Evolutionary conservation across 2,113 vertebrate species (phyloP).

Genomic region (Carassius carassius): DNA sequence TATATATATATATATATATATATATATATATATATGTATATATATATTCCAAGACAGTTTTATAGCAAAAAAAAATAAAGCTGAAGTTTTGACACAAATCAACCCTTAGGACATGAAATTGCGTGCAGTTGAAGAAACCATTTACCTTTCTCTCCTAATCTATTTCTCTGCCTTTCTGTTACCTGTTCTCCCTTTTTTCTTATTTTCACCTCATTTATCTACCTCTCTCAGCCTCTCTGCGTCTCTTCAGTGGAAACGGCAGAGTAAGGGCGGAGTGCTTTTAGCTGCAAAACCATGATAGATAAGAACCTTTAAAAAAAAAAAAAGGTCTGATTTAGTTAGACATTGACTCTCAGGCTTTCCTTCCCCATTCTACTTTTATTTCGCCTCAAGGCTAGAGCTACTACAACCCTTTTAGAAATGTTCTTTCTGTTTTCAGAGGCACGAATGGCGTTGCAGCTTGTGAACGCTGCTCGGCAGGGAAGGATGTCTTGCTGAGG

Average conservation of each 20-base stretch:
- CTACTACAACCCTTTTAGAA: background rate
- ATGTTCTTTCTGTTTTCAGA: conserved; percentile 5
- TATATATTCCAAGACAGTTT: background rate
- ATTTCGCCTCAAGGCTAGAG: background rate
- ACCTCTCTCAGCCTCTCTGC: background rate
- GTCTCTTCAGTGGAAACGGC: conserved; percentile 6
- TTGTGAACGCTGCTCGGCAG: background rate
- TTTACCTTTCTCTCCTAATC: conserved; percentile 9
- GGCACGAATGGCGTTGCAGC: background rate
- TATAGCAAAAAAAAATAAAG: background rate
- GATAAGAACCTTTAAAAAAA: conserved; percentile 18
- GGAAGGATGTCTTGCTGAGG: conserved; percentile 18
- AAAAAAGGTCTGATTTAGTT: conserved; percentile 35
- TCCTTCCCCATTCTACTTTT: background rate
- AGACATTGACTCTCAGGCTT: conserved; percentile 3
- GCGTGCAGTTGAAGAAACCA: background rate
- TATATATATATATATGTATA: too few species aligned
- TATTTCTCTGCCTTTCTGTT: conserved; percentile 10
- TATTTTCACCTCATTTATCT: conserved; percentile 27
- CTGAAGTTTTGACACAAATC: background rate
- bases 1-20: too few species aligned
- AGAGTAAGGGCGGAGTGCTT: conserved; percentile 21
- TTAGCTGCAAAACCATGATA: conserved; percentile 44
- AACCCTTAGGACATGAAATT: background rate
- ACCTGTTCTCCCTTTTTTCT: background rate